Evolutionary conservation across 2,113 vertebrate genomes (phyloP), one percentile per base, ranked within the genome.

Genomic region (Aramus guarauna): DNA sequence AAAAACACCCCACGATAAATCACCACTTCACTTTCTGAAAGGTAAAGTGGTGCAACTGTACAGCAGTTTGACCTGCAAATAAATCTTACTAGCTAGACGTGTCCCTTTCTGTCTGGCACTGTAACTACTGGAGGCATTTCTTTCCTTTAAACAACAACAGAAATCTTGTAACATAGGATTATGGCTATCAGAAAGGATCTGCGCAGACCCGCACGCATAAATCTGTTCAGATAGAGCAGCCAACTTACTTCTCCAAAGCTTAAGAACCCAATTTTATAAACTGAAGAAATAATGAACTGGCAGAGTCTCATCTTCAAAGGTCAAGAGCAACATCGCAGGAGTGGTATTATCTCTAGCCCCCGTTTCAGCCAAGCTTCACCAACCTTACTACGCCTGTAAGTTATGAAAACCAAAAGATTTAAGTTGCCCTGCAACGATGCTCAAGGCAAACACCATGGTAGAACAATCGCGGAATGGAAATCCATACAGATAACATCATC

Each of bases 1-100:
- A 27, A 91, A 92, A 47, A 8, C 76, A 60, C 24, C 77, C 75
- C 47, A 36, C 50, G 26, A 72, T 90, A 95, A 93, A 97, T 97
- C 93, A 85, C 59, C 55, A 27, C 56, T 87, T 86, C 47, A 32
- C 84, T 96, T 76, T 87, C 53, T 34, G 85, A 89, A 37, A 83
- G 26, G 75, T 37, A 76, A 84, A 96, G 76, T 6, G 47, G 58
- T 62, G 69, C 63, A 87, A 89, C 77, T 84, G 85, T 56, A 82
- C 52, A 76, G 83, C 37, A 36, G 67, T 30, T 30, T 94, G 94
- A 97, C 87, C 90, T 62, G 69, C 58, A 82, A 95, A 96, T 94
- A 92, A 92, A 96, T 97, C 91, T 94, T 20, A 60, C 1, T 13
- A 60, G 60, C 43, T 21, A 72, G 71, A 86, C 60, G 41, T 10